Percentiles rank a stretch among this genome's conserved stretches.
Conservation (phyloP, 2,888 invertebrate species). For the Macrosiphum euphorbiae region DNA sequence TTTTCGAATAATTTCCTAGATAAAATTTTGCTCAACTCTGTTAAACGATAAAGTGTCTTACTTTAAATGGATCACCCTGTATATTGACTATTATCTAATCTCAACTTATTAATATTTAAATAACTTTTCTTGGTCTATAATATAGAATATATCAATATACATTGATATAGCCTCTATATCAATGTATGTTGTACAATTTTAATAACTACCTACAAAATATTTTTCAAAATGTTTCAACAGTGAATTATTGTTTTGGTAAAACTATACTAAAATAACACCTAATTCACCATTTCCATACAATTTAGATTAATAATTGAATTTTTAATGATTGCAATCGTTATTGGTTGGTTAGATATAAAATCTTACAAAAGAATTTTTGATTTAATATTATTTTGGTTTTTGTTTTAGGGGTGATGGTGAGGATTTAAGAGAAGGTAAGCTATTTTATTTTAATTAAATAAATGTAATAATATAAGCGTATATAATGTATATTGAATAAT, state of each 20-base stretch:
- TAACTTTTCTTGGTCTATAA: background rate
- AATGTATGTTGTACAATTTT: background rate
- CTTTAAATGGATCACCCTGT: too few species aligned
- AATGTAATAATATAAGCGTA: background rate
- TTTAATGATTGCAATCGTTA: background rate
- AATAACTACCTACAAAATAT: background rate
- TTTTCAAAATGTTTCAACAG: background rate
- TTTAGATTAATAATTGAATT: background rate
- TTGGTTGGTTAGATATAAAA: background rate
- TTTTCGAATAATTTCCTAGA: too few species aligned
- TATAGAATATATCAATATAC: too few species aligned
- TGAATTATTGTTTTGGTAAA: background rate
- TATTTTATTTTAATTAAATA: background rate
- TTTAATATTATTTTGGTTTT: background rate
- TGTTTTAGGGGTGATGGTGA: background rate
- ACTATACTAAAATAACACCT: background rate
- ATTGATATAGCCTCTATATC: background rate
- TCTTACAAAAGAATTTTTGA: background rate
- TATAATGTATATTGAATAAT: background rate
- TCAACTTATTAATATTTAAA: background rate
- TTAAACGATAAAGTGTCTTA: too few species aligned
- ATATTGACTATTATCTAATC: background rate
- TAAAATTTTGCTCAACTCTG: too few species aligned
- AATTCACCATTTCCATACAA: background rate
- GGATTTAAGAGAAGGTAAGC: constrained; percentile 29